These are phyloP conservation scores for Hipposideros larvatus DNA, from an alignment of 2,797 vertebrate species.

Conservation along the genomic window DNA sequence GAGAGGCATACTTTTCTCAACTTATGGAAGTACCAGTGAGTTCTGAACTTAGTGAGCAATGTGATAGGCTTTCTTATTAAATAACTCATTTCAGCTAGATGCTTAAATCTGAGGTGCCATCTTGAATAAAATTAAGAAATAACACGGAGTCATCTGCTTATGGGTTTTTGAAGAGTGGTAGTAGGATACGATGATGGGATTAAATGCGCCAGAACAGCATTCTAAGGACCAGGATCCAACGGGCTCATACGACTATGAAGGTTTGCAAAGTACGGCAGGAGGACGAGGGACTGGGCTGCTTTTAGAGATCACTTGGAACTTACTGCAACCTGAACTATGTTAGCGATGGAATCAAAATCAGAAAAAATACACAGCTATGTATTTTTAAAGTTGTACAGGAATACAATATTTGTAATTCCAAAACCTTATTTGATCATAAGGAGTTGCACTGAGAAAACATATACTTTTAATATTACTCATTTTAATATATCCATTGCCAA, in stretches of 20 bases:
- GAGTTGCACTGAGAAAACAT: background rate
- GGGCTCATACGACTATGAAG: accelerated
- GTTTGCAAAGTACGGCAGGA: background rate
- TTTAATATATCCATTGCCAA: background rate
- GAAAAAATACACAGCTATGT: background rate
- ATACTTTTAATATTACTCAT: background rate
- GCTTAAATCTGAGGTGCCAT: background rate
- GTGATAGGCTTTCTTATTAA: background rate
- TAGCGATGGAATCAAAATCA: background rate
- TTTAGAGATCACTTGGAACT: background rate
- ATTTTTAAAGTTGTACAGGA: background rate
- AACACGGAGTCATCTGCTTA: background rate
- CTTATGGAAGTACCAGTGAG: background rate
- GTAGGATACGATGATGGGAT: background rate
- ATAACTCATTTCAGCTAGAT: background rate
- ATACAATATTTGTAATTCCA: background rate
- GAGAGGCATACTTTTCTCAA: background rate
- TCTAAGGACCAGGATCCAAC: background rate
- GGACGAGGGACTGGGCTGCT: background rate
- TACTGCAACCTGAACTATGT: background rate
- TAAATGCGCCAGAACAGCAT: background rate
- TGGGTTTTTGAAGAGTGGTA: background rate
- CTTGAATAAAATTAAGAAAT: constrained; percentile 1
- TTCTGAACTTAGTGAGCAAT: constrained; percentile 16
- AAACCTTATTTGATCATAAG: background rate